These are phyloP conservation scores for Zaprionus inermis DNA, from an alignment of 1,140 invertebrate genomes.

Conservation along the genomic window DNA sequence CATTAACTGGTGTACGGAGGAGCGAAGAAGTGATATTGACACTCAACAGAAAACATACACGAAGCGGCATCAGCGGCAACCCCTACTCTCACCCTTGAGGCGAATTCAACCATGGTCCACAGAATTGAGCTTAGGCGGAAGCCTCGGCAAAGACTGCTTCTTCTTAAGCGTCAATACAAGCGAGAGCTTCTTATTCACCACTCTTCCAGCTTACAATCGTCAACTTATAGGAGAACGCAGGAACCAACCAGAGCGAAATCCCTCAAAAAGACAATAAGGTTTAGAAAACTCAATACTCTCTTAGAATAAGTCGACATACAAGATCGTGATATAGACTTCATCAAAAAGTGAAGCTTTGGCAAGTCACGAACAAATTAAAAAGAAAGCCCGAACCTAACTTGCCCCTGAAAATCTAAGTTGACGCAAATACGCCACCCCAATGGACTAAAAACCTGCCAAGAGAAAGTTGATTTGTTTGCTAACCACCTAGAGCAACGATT, in stretches of 20 bases:
- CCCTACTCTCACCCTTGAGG: neutral
- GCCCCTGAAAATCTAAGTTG: neutral
- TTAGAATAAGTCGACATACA: neutral
- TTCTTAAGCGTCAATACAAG: neutral
- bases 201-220: neutral
- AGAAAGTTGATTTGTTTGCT: slow-evolving; percentile 11
- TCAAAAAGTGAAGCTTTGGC: slow-evolving; percentile 31
- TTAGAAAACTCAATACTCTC: neutral
- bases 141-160: neutral
- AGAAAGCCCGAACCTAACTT: slow-evolving; percentile 18
- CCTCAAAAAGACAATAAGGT: neutral
- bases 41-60: neutral
- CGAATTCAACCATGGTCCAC: no score
- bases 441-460: slow-evolving; percentile 9
- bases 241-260: neutral
- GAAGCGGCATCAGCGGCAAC: neutral
- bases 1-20: neutral
- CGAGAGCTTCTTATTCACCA: neutral
- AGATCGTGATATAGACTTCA: neutral
- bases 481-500: slow-evolving; percentile 2
- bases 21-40: slow-evolving; percentile 1
- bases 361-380: slow-evolving; percentile 2
- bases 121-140: neutral
- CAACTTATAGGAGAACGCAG: neutral
- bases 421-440: neutral